Conservation (phyloP, 2,888 invertebrate genomes). For the Scrobipalpa costella region DNA sequence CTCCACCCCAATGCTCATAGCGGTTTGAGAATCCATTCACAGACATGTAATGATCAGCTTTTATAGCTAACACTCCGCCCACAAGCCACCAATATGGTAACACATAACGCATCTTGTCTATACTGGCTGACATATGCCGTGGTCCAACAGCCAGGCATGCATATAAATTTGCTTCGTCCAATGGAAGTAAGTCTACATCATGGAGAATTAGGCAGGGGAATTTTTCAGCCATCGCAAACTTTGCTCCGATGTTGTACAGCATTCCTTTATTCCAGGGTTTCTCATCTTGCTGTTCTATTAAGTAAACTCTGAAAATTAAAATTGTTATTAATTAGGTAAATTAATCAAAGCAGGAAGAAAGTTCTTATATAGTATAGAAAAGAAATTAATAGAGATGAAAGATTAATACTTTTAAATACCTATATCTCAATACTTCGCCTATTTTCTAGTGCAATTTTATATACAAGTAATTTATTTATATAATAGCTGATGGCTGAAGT, state of each 20-base stretch:
- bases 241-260: conserved; percentile 92
- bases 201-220: conserved; percentile 94
- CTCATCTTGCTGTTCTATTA: conserved; percentile 90
- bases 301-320: conserved; percentile 82
- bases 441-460: no score
- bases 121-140: conserved; percentile 92
- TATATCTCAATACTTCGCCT: no score
- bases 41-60: conserved; percentile 53
- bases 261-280: conserved; percentile 93
- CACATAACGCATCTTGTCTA: conserved; percentile 85
- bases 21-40: conserved; percentile 69
- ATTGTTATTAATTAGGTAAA: neutral
- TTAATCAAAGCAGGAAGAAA: neutral
- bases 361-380: neutral
- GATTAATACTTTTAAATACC: no score
- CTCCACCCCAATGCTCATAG: conserved; percentile 73
- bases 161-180: conserved; percentile 90
- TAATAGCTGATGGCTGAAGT: no score
- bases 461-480: no score
- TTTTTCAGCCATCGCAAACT: conserved; percentile 85
- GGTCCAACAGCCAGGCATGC: conserved; percentile 87
- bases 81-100: conserved; percentile 51
- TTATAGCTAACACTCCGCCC: conserved; percentile 69
- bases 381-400: neutral
- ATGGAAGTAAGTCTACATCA: conserved; percentile 94